A percentile compares a stretch with the other conserved stretches of the same genome.
Conservation (phyloP, 2,888 invertebrate genomes). For the Chydorus sphaericus region DNA sequence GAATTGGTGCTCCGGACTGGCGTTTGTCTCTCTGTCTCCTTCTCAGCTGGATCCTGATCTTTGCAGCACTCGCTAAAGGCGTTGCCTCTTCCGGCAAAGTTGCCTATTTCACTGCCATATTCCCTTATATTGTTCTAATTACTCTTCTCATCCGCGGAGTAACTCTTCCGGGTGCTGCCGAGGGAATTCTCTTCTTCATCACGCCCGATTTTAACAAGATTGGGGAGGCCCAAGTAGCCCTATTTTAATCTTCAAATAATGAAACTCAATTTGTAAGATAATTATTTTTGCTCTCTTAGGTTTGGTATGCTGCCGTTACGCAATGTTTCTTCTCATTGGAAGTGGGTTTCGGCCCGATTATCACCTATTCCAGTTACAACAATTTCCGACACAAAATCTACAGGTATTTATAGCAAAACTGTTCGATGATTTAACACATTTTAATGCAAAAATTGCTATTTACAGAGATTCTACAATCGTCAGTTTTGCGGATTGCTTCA, state of each 20-base stretch:
- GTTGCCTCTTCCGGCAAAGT: slow-evolving; percentile 17
- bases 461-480: slow-evolving; percentile 13
- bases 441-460: slow-evolving; percentile 17
- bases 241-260: slow-evolving; percentile 4
- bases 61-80: slow-evolving; percentile 44
- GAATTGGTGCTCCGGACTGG: slow-evolving; percentile 48
- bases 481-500: slow-evolving; percentile 12
- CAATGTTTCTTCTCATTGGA: slow-evolving; percentile 16
- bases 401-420: not conserved
- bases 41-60: slow-evolving; percentile 50
- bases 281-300: slow-evolving; percentile 5
- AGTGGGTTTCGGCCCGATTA: slow-evolving; percentile 17
- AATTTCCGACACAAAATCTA: slow-evolving; percentile 12
- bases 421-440: not conserved
- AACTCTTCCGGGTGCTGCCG: slow-evolving; percentile 49
- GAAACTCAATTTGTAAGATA: not conserved
- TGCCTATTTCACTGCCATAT: slow-evolving; percentile 76
- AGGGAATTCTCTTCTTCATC: slow-evolving; percentile 63
- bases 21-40: slow-evolving; percentile 48
- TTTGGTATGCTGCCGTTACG: slow-evolving; percentile 16
- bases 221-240: slow-evolving; percentile 45
- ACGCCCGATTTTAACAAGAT: slow-evolving; percentile 64
- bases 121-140: slow-evolving; percentile 64
- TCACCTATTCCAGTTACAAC: slow-evolving; percentile 18
- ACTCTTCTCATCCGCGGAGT: slow-evolving; percentile 50